phyloP scores from a whole-genome alignment of 1,140 invertebrate species.

The Drosophila gunungcola region DNA sequence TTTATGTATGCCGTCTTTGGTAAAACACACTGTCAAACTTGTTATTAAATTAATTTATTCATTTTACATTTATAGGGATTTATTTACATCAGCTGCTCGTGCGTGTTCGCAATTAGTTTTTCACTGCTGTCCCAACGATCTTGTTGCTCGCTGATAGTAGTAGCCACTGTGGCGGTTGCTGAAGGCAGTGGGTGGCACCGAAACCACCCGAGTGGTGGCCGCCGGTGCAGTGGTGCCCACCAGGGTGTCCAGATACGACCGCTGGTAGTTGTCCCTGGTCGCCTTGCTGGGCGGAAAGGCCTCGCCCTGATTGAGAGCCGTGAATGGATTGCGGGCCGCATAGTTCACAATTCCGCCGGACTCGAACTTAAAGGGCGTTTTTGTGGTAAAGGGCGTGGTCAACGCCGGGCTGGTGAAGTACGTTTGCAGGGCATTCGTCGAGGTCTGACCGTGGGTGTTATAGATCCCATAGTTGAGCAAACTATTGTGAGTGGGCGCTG shows the following conservation, averaged over 20 bases:
- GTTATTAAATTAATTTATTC: conserved; percentile 54
- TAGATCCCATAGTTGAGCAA: conserved; percentile 52
- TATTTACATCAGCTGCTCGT: conserved; percentile 45
- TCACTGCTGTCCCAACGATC: conserved; percentile 15
- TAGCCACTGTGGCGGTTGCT: conserved; percentile 54
- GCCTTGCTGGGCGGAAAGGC: conserved; percentile 75
- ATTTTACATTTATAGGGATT: conserved; percentile 33
- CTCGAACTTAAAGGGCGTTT: conserved; percentile 72
- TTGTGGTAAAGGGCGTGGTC: conserved; percentile 58
- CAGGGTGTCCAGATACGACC: conserved; percentile 73
- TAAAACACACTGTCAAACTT: not conserved
- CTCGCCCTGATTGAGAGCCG: conserved; percentile 78
- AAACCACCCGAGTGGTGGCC: conserved; percentile 7
- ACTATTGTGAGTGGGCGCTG: conserved; percentile 56
- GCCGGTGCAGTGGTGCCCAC: conserved; percentile 37
- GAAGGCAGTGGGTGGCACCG: conserved; percentile 34
- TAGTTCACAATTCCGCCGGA: conserved; percentile 63
- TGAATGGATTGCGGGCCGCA: conserved; percentile 69
- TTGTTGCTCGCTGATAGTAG: conserved; percentile 56
- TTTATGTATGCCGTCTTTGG: not conserved
- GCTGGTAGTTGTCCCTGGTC: conserved; percentile 57
- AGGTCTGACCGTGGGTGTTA: conserved; percentile 39
- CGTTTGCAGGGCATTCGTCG: conserved; percentile 52
- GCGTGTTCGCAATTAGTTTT: conserved; percentile 13
- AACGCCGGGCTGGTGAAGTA: conserved; percentile 69